Conservation (phyloP, 37 sponge, comb jelly and placozoan species). For the Halisarca cf. caerulea region DNA sequence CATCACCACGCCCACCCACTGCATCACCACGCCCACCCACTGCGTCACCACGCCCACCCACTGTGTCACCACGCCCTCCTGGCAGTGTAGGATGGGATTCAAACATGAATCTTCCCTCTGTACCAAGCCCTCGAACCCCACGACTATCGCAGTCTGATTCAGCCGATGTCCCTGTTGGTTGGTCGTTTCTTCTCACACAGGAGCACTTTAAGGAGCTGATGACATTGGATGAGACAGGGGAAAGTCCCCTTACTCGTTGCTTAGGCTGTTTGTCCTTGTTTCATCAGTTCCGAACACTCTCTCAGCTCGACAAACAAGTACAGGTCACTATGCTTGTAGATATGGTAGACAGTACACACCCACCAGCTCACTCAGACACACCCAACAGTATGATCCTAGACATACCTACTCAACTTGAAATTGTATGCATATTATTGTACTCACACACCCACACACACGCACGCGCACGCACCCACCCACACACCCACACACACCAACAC, state of each 20-base stretch:
- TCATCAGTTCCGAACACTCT: constrained; percentile 29
- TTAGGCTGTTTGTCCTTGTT: constrained; percentile 63
- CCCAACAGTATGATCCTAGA: too few relatives aligned
- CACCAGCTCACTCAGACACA: too few relatives aligned
- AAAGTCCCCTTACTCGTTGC: constrained; percentile 46
- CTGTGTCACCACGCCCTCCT: too few relatives aligned
- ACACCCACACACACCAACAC: too few relatives aligned
- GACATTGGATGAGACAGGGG: constrained; percentile 3
- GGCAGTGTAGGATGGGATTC: too few relatives aligned
- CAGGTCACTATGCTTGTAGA: background rate
- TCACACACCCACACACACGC: too few relatives aligned
- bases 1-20: background rate
- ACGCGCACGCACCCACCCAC: too few relatives aligned
- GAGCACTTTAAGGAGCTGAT: constrained; percentile 42
- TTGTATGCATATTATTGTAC: too few relatives aligned
- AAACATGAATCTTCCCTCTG: constrained; percentile 22
- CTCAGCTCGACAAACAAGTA: constrained; percentile 8
- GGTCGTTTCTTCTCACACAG: constrained; percentile 10
- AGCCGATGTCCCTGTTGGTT: constrained; percentile 1
- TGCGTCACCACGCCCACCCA: background rate
- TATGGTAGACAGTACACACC: too few relatives aligned
- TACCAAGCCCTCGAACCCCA: constrained; percentile 20
- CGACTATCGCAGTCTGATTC: background rate
- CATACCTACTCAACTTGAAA: too few relatives aligned
- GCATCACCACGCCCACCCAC: too few relatives aligned